phyloP scores from a whole-genome alignment of 2,113 vertebrate genomes.

The Prolemur simus region DNA sequence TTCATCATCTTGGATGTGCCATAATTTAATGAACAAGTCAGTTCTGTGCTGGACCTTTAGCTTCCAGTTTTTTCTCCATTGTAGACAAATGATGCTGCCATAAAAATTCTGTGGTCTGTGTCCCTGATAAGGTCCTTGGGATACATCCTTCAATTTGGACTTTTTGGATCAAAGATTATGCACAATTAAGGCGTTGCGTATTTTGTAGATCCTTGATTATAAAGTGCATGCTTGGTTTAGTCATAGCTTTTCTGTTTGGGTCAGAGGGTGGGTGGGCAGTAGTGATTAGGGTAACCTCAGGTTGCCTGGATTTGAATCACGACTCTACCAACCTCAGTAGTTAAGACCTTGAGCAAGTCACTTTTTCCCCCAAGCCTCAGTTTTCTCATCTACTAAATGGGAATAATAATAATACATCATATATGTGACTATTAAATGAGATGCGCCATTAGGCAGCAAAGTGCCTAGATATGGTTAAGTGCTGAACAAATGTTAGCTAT shows the following conservation, averaged over 20 bases:
- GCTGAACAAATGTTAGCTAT: background rate
- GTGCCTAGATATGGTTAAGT: background rate
- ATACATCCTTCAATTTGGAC: background rate
- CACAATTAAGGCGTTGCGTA: background rate
- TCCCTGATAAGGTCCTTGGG: background rate
- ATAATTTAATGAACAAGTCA: background rate
- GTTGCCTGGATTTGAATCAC: background rate
- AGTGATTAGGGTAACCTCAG: background rate
- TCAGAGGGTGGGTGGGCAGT: background rate
- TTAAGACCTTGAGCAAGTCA: background rate
- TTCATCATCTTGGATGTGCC: no score
- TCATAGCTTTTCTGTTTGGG: background rate
- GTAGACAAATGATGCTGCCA: background rate
- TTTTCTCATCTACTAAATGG: background rate
- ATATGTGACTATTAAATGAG: background rate
- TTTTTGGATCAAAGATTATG: background rate
- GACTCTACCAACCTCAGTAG: background rate
- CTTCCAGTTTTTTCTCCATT: background rate
- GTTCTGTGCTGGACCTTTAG: background rate
- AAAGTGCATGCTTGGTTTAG: background rate
- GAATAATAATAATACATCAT: background rate
- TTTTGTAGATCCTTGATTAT: background rate
- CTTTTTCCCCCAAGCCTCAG: background rate
- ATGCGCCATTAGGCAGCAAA: background rate
- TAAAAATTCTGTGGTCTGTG: background rate